These are phyloP conservation scores for Malurus melanocephalus DNA, from an alignment of 2,113 vertebrate species.

Conservation along the genomic window DNA sequence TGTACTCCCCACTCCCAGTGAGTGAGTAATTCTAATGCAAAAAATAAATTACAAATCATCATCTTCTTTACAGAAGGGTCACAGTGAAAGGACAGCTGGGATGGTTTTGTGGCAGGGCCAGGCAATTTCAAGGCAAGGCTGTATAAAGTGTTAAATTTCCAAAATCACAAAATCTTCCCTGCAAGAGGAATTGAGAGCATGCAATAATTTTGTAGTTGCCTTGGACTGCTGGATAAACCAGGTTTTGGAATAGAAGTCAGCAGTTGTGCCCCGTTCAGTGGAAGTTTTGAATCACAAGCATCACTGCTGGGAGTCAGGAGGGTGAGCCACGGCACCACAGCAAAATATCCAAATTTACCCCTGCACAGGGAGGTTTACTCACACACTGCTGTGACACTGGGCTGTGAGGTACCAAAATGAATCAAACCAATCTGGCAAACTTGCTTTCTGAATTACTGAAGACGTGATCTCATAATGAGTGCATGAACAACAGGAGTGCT, in stretches of 20 bases:
- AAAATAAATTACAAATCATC: conserved; percentile 16
- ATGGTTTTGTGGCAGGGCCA: not conserved
- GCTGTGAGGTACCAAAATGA: not conserved
- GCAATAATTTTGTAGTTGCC: not conserved
- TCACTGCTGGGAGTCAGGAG: not conserved
- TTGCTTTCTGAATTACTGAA: not conserved
- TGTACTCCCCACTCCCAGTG: not conserved
- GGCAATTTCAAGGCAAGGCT: not conserved
- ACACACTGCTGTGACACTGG: not conserved
- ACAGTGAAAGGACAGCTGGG: not conserved
- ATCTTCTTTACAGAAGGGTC: not conserved
- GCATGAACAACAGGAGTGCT: not conserved
- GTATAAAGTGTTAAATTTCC: not conserved
- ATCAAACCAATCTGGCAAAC: not conserved
- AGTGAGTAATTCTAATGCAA: conserved; percentile 1
- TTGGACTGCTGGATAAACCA: not conserved
- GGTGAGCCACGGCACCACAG: rapidly evolving
- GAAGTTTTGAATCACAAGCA: not conserved
- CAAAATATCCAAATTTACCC: not conserved
- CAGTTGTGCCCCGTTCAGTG: not conserved
- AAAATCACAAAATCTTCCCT: not conserved
- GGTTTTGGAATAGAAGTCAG: not conserved
- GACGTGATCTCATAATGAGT: not conserved
- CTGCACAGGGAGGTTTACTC: not conserved
- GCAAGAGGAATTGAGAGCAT: not conserved